These are phyloP conservation scores for Montipora efflorescens DNA, from an alignment of 64 coral and sea anemone genomes.

Conservation along the genomic window DNA sequence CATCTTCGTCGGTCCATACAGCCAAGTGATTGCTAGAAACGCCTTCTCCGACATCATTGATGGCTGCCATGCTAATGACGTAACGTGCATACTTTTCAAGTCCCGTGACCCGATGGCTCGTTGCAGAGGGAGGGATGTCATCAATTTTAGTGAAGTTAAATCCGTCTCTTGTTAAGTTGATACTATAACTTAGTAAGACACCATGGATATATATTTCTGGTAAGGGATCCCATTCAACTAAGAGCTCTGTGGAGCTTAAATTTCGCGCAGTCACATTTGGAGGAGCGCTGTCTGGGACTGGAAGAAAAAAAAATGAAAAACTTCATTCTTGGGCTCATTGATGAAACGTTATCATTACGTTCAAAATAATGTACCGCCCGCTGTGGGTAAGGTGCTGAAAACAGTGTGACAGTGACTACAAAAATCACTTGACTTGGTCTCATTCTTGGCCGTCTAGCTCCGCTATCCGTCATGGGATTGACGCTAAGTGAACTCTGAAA, in stretches of 20 bases:
- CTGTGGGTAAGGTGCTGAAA: too few species aligned
- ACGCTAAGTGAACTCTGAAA: too few species aligned
- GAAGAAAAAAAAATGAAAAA: neutral
- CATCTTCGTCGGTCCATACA: slow-evolving; percentile 61
- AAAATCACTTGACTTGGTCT: too few species aligned
- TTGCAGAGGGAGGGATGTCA: slow-evolving; percentile 21
- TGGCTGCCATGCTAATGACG: slow-evolving; percentile 39
- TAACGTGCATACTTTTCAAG: slow-evolving; percentile 56
- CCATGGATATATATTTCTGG: neutral
- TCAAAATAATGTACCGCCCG: neutral
- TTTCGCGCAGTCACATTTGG: slow-evolving; percentile 48
- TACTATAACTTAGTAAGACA: slow-evolving; percentile 23
- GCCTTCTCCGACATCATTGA: slow-evolving; percentile 52
- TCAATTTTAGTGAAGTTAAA: slow-evolving; percentile 8
- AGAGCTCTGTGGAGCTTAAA: slow-evolving; percentile 22
- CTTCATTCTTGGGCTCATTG: neutral
- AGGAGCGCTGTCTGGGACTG: slow-evolving; percentile 64
- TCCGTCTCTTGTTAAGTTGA: neutral
- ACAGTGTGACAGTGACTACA: too few species aligned
- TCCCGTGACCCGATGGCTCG: slow-evolving; percentile 1
- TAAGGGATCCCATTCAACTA: slow-evolving; percentile 34
- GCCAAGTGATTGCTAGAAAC: slow-evolving; percentile 2
- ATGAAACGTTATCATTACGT: neutral
- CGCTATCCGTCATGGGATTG: too few species aligned
- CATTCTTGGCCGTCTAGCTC: too few species aligned